Base-by-base conservation (phyloP, 2,888 invertebrate genomes). In the Papilio protenor region DNA sequence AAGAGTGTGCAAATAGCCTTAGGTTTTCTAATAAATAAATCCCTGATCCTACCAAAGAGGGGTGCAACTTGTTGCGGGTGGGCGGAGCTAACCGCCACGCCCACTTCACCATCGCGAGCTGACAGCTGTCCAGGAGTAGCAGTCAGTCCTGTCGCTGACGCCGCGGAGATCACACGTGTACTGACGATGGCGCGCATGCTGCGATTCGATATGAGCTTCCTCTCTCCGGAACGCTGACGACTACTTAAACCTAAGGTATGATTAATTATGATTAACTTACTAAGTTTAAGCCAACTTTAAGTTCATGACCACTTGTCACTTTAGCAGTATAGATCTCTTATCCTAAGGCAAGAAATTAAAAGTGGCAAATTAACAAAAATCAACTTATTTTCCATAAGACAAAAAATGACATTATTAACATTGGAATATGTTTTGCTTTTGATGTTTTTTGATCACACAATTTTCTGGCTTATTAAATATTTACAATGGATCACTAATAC, bases 201-300 rank as follows among this genome's bases (percentile, higher is more conserved):
- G 81, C 90, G 92, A 83, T 92, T 95, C 87, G 94, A 95, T 87
- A 90, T 93, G 92, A 89, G 93, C 82, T 87, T 94, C 80, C 90
- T 95, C 70, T 94, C 94, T 72, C 95, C 95, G 84, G 95, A 95
- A 86, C 95, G 95, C 95, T 95, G 95, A 95, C 95, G 94, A 84
- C 92, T 95, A 92, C 95, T 95, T 80, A 91, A 91, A 85, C 91
- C 85, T 86, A 94, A 94, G 95, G 95, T 95, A 81, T 14, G 77
- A 1, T 45, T 75, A 69, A 27, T 27, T 27, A 27, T 27, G 27
- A 27, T 27, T 27, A 73, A 45, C 10, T 69, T 52, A 61, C 59
- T 70, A 47, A 70, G 2, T 10, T 64, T 64, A 64, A 33, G 61
- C 8, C 10, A 21, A 23, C 21, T 11, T 59, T 12, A 59, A 23